A percentile compares a stretch with the other conserved stretches of the same genome.
Conservation (phyloP, 37 sponge, comb jelly and placozoan species). For the Cladorhizidae sp. region DNA sequence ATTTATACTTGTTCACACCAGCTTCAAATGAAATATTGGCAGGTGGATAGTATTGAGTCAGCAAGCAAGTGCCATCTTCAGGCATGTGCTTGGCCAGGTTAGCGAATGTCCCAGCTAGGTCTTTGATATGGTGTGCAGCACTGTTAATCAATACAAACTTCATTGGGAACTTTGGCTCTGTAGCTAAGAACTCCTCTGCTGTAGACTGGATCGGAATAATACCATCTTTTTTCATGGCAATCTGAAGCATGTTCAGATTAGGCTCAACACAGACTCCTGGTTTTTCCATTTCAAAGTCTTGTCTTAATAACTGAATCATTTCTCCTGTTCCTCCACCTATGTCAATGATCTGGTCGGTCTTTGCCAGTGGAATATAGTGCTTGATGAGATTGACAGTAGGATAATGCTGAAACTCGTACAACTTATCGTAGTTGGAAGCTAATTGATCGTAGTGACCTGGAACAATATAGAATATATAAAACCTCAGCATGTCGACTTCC, state of each 20-base stretch:
- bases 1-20: background rate
- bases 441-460: background rate
- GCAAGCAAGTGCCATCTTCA: constrained; percentile 4
- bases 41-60: background rate
- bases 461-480: no score
- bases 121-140: background rate
- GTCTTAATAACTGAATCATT: background rate
- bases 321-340: constrained; percentile 7
- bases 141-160: background rate
- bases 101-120: background rate
- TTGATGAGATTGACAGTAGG: background rate
- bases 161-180: background rate
- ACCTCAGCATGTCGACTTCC: no score
- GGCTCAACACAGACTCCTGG: constrained; percentile 16
- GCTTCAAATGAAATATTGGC: background rate
- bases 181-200: constrained; percentile 12
- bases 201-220: background rate
- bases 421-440: background rate
- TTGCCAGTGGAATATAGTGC: background rate
- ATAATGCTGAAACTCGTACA: background rate
- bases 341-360: background rate
- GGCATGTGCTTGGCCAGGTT: background rate
- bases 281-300: background rate
- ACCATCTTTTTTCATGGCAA: background rate
- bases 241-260: background rate